These are phyloP conservation scores for Leptodactylus fuscus DNA, from an alignment of 2,113 vertebrate species.

Conservation along the genomic window DNA sequence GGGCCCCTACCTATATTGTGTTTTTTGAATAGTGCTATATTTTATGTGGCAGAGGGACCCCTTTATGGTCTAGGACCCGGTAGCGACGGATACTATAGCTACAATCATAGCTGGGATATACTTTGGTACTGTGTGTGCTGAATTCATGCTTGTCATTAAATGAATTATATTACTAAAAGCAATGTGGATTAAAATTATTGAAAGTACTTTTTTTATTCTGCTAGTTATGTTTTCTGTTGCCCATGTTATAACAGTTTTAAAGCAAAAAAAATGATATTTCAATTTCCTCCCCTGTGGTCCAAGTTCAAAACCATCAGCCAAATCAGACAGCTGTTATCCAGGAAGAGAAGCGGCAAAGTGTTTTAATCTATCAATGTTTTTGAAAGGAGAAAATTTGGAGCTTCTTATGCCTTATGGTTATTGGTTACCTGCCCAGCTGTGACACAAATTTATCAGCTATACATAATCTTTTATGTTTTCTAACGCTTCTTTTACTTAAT, in stretches of 20 bases:
- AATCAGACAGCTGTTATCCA: slow-evolving; percentile 5
- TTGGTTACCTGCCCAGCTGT: background rate
- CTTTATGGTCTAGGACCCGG: too few species aligned
- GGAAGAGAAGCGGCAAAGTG: background rate
- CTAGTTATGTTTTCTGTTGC: too few species aligned
- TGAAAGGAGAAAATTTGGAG: background rate
- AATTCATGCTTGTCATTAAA: too few species aligned
- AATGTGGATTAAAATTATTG: too few species aligned
- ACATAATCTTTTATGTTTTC: background rate
- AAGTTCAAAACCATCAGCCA: background rate
- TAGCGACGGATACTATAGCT: too few species aligned
- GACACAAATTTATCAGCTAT: background rate
- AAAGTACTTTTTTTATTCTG: too few species aligned
- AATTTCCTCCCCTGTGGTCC: background rate
- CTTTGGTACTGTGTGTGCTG: too few species aligned
- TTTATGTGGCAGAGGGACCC: too few species aligned
- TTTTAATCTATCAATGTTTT: background rate
- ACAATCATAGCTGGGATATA: too few species aligned
- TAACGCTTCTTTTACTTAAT: background rate
- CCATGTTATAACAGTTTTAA: background rate
- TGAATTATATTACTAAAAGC: too few species aligned
- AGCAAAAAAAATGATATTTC: background rate
- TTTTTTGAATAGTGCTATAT: too few species aligned
- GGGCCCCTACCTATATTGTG: too few species aligned
- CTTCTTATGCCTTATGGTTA: background rate